phyloP scores from a whole-genome alignment of 2,797 vertebrate genomes.

The Dendrocincla fuliginosa region DNA sequence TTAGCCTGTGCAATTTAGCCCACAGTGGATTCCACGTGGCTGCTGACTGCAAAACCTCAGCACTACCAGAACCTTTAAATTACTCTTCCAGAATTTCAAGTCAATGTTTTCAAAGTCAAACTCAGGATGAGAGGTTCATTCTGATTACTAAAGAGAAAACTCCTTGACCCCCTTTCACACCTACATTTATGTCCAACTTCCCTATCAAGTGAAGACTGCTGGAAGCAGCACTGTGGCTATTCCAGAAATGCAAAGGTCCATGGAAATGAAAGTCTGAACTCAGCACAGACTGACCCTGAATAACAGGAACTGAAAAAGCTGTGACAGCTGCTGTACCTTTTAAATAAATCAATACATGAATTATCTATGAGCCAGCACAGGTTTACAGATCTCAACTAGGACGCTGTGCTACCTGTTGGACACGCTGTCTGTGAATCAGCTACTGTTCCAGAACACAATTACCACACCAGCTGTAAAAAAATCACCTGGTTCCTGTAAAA shows the following conservation, averaged over 20 bases:
- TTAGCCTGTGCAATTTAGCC: rapidly evolving
- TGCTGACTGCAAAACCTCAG: background rate
- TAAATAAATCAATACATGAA: background rate
- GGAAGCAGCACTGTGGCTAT: background rate
- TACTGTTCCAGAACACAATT: background rate
- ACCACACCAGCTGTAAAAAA: background rate
- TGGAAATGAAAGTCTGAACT: background rate
- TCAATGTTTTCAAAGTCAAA: background rate
- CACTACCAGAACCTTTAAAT: background rate
- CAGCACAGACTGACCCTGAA: background rate
- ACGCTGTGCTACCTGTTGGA: background rate
- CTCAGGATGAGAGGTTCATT: background rate
- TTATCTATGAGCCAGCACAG: background rate
- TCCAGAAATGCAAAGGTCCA: background rate
- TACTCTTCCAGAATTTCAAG: background rate
- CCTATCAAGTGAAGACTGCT: background rate
- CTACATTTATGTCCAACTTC: background rate
- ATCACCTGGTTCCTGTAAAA: background rate
- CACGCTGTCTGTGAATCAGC: background rate
- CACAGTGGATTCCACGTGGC: background rate
- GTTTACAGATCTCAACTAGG: background rate
- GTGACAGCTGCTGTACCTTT: background rate
- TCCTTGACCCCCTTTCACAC: background rate
- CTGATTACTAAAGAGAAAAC: background rate
- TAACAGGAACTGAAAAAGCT: background rate